Evolutionary conservation across 2,113 vertebrate species (phyloP).

Genomic region (Varanus komodoensis): DNA sequence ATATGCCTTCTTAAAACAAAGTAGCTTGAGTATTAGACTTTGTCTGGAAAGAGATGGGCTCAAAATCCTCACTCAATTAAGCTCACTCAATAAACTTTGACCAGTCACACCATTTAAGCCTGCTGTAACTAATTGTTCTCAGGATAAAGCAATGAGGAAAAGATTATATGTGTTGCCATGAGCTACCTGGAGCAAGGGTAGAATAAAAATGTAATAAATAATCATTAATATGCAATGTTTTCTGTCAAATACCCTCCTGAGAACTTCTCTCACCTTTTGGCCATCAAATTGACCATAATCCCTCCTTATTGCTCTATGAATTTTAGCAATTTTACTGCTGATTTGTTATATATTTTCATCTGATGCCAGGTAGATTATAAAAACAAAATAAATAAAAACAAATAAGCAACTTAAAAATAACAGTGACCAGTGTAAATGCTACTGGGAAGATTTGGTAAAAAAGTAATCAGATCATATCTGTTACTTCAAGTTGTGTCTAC

Average conservation of each 20-base stretch:
- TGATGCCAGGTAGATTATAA: too few relatives aligned
- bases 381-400: too few relatives aligned
- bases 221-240: background rate
- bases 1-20: background rate
- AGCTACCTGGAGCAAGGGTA: background rate
- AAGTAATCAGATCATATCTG: background rate
- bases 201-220: background rate
- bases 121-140: background rate
- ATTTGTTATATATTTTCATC: too few relatives aligned
- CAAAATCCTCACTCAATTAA: background rate
- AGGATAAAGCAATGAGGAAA: background rate
- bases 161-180: background rate
- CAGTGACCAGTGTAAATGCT: background rate
- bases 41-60: background rate
- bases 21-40: background rate
- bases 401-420: too few relatives aligned
- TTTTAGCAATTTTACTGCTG: too few relatives aligned
- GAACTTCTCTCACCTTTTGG: background rate
- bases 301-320: too few relatives aligned
- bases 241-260: background rate
- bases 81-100: background rate
- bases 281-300: background rate
- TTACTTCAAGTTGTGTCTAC: background rate
- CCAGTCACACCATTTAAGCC: background rate
- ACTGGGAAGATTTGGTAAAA: background rate